A percentile compares a stretch with the other conserved stretches of the same genome.
phyloP scores from a whole-genome alignment of 2,113 vertebrate species.

The Caloenas nicobarica region DNA sequence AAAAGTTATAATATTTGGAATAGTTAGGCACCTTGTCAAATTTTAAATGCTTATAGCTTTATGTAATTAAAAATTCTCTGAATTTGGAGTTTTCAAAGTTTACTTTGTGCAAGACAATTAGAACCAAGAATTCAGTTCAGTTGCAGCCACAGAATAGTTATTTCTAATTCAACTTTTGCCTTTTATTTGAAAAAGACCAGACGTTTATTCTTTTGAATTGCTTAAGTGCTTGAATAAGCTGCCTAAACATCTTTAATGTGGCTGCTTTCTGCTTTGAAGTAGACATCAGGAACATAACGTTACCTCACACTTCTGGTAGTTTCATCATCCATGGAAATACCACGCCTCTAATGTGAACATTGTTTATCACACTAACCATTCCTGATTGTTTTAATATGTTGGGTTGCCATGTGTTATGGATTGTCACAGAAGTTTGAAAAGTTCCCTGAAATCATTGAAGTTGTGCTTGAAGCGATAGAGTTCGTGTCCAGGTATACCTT shows the following conservation, averaged over 20 bases:
- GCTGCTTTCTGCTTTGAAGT: neutral
- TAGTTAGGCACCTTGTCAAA: neutral
- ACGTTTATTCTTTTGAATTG: neutral
- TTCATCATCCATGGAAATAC: neutral
- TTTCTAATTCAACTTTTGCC: neutral
- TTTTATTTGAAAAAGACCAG: neutral
- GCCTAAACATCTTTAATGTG: neutral
- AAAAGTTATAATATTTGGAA: neutral
- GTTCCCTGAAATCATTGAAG: neutral
- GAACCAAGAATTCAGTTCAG: neutral
- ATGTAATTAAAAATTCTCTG: neutral
- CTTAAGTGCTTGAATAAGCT: neutral
- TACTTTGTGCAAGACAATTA: neutral
- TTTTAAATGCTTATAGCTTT: neutral
- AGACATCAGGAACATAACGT: neutral
- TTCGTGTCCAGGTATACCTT: neutral
- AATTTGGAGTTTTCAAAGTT: neutral
- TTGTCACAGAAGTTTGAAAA: neutral
- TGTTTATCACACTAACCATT: neutral
- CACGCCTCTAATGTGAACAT: neutral
- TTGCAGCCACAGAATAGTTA: neutral
- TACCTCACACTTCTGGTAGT: neutral
- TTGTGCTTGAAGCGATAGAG: neutral
- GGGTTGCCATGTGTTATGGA: neutral
- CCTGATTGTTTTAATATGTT: neutral